A percentile compares a stretch with the other conserved stretches of the same genome.
These are phyloP conservation scores for Ochotona princeps DNA, from an alignment of 2,113 vertebrate genomes.

Conservation along the genomic window DNA sequence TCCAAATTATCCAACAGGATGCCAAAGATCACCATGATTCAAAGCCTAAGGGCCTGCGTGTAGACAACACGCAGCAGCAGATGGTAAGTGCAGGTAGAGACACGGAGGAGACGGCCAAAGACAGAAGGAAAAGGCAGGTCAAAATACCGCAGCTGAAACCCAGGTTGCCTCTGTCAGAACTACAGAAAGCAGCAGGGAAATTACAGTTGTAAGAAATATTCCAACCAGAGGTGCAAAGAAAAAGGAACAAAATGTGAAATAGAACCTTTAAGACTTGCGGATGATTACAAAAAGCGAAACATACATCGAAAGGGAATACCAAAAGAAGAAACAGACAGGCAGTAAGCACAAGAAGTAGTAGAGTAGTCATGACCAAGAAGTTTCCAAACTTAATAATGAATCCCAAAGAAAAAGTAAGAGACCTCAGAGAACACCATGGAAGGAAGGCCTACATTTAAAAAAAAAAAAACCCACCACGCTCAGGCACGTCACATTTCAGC, in stretches of 20 bases:
- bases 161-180: neutral
- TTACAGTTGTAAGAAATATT: neutral
- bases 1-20: neutral
- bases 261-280: neutral
- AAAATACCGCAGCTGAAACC: neutral
- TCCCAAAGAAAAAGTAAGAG: neutral
- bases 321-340: neutral
- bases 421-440: neutral
- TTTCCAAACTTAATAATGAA: neutral
- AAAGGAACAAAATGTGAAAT: neutral
- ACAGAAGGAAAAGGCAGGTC: neutral
- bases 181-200: neutral
- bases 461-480: neutral
- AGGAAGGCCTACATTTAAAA: neutral
- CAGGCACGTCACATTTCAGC: neutral
- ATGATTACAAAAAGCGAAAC: neutral
- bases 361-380: neutral
- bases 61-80: neutral
- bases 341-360: neutral
- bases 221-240: neutral
- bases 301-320: too few relatives aligned
- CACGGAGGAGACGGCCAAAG: too few relatives aligned
- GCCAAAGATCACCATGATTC: neutral
- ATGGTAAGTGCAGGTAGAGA: neutral
- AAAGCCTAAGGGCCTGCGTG: neutral